These are phyloP conservation scores for Pituophis catenifer DNA, from an alignment of 2,113 vertebrate genomes.

Conservation along the genomic window DNA sequence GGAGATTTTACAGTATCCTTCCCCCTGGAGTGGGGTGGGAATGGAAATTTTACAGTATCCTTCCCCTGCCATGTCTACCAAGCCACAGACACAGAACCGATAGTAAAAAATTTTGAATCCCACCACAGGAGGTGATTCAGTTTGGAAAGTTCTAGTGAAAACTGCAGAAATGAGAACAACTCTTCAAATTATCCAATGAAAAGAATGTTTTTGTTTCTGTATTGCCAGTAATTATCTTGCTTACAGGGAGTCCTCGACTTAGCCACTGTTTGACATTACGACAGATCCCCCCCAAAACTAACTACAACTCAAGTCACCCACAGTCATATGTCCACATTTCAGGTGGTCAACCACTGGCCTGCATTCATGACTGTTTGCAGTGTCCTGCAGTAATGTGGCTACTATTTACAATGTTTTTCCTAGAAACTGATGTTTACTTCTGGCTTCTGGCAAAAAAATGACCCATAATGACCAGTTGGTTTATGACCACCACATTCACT, in stretches of 20 bases:
- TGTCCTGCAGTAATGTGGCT: background rate
- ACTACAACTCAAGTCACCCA: background rate
- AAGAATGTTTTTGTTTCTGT: background rate
- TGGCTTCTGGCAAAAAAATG: background rate
- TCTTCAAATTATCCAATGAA: background rate
- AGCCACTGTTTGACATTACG: background rate
- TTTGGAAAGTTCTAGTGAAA: background rate
- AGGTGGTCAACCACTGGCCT: background rate
- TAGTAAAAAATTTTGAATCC: too few species aligned
- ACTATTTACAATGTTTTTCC: background rate
- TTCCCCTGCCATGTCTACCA: too few species aligned
- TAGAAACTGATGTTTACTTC: background rate
- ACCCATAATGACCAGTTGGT: background rate
- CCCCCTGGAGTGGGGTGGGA: too few species aligned
- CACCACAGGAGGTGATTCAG: background rate
- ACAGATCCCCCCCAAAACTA: background rate
- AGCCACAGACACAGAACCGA: too few species aligned
- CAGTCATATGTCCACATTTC: background rate
- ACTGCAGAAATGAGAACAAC: too few species aligned
- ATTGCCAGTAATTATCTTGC: background rate
- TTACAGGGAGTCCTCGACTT: background rate
- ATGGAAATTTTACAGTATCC: too few species aligned
- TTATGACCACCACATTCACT: background rate
- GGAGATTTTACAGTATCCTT: too few species aligned
- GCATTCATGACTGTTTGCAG: background rate